Evolutionary conservation across 2,113 vertebrate species (phyloP), one percentile per base, ranked within the genome.

Genomic region (Oreochromis spilurus): DNA sequence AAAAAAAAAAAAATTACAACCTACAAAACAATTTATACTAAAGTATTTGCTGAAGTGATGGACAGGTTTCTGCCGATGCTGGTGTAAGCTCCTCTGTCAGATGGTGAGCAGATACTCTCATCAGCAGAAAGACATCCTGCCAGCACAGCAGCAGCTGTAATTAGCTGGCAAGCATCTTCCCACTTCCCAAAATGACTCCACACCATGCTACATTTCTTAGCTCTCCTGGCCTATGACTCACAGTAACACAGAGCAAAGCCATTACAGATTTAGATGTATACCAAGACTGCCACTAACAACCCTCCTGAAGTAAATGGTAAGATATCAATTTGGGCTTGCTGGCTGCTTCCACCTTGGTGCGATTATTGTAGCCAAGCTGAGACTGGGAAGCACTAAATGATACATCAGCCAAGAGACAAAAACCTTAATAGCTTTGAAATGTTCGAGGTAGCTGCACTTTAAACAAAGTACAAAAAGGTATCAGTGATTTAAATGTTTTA

Each of bases 51-150:
- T 48, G 24, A 78, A 80, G 24, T 55, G 75, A 84, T 53, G 3
- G 84, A 86, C 72, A 34, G 34, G 62, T 36, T 70, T 70, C 43
- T 2, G 67, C 40, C 43, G 2, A 12, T 52, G 72, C 72, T 0
- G 1, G 13, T 43, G 55, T 50, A 14, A 45, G 85, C 81, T 77
- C 6, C 19, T 65, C 55, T 29, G 67, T 50, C 60, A 78, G 84
- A 83, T 57, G 67, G 67, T 84, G 57, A 65, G 82, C 79, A 79
- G 91, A 92, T 67, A 6, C 21, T 24, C 52, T 83, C 43, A 40
- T 90, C 85, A 84, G 85, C 90, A 87, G 45, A 53, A 79, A 85
- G 79, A 62, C 53, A 70, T 87, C 82, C 82, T 83, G 91, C 84
- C 90, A 87, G 84, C 77, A 50, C 89, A 91, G 70, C 84, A 87